Base-by-base conservation (phyloP, 2,888 invertebrate species). In the Cacoxenus indagator region DNA sequence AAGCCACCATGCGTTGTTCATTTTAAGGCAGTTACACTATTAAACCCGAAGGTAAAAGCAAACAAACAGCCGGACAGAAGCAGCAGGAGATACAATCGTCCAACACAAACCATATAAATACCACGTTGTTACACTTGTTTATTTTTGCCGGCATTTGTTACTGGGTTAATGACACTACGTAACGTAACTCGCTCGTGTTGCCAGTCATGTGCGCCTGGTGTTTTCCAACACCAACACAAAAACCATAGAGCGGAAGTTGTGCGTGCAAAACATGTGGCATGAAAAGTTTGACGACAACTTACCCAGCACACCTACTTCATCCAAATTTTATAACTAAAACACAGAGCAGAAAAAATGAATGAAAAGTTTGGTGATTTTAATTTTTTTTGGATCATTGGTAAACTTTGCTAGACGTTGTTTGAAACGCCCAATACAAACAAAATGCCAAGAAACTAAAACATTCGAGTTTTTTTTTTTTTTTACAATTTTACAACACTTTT, bases 61-160 rank as follows among this genome's bases (percentile, higher is more conserved):
- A n/a, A 43, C 43, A 1, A 43, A 43, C 43, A 3, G n/a, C 9
- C 45, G 3, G n/a, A 43, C 45, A 43, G 11, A n/a, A 43, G n/a
- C 45, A 43, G 45, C 45, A 43, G n/a, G n/a, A 43, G 45, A 5
- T n/a, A 43, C 45, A 43, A 43, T n/a, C 11, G 45, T n/a, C 14
- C 14, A 43, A 43, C 45, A 43, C 11, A 8, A 8, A 43, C n/a
- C 11, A 43, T 43, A 43, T n/a, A 43, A 43, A 11, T 43, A 43
- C 45, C 45, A 43, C 45, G n/a, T 43, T 43, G 45, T 43, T 43
- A n/a, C n/a, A n/a, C n/a, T 43, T 43, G 45, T 43, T 43, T n/a
- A 43, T 43, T 59, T 59, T 59, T 31, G 51, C 59, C 59, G 19
- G 59, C 17, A 17, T 29, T 31, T 31, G 37, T 17, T 51, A 43